Percentiles rank a stretch among this genome's conserved stretches.
phyloP scores from a whole-genome alignment of 2,797 vertebrate genomes.

The Xiphorhynchus erythropygius region DNA sequence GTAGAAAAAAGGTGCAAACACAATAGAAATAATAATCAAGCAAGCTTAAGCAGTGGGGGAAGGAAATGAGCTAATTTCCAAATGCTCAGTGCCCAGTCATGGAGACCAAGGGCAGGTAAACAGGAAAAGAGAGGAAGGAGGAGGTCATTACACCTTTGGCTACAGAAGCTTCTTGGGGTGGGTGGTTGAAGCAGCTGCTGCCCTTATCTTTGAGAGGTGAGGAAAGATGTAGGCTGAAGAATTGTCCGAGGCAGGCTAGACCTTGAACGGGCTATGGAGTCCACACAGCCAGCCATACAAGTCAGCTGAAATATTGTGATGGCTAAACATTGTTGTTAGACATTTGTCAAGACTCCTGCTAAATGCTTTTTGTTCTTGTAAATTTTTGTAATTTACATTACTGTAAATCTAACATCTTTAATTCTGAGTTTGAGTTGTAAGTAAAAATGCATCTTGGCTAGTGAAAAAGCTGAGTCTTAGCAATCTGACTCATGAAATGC shows the following conservation, averaged over 20 bases:
- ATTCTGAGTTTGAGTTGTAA: background rate
- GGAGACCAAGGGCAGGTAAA: slow-evolving; percentile 50
- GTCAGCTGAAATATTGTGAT: background rate
- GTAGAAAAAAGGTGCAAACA: slow-evolving; percentile 57
- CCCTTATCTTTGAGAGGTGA: background rate
- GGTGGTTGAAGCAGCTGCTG: background rate
- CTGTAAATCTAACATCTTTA: background rate
- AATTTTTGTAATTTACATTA: background rate
- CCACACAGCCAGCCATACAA: background rate
- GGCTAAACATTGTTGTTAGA: background rate
- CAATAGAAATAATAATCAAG: slow-evolving; percentile 59
- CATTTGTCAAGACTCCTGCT: background rate
- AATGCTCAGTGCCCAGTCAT: slow-evolving; percentile 36
- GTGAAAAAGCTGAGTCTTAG: background rate
- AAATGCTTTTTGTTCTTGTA: background rate
- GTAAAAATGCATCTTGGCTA: background rate
- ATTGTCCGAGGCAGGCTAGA: background rate
- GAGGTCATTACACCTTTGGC: slow-evolving; percentile 62
- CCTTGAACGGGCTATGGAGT: accelerated
- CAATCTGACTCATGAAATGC: background rate
- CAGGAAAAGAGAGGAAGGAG: slow-evolving; percentile 62
- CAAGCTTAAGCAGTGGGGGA: slow-evolving; percentile 39
- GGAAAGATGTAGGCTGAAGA: background rate
- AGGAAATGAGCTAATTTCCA: slow-evolving; percentile 68
- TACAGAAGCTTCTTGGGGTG: background rate